Evolutionary conservation across 1,140 invertebrate species (phyloP), one percentile per base, ranked within the genome.

Genomic region (Lasioglossum albipes): DNA sequence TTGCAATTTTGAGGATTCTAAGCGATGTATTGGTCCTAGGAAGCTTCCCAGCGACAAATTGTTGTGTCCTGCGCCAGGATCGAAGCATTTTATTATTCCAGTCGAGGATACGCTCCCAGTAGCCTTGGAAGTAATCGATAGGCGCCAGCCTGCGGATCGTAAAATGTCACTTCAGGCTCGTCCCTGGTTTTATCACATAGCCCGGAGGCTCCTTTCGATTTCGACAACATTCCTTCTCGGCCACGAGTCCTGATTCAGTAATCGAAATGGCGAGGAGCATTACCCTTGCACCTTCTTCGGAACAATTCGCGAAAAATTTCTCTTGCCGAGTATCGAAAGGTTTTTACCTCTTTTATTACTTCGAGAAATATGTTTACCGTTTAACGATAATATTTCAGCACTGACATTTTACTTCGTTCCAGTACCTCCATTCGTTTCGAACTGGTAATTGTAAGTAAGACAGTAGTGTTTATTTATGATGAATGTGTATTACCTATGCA

Each of bases 151-250:
- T 68, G 70, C 49, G 45, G 27, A 6, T 69, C 61, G 72, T 69
- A 52, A 75, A 83, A 83, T 83, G 81, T 71, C 77, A 74, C 36
- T 73, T 36, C 31, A 36, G 54, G 41, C n/a, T 65, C 42, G 22
- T 61, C 13, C 36, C 41, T 3, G 41, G 12, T 31, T 4, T 16
- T 16, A 27, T 3, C 16, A 1, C 16, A 13, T 52, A 7, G 61
- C 31, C 61, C 18, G 70, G 0, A 10, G 61, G 52, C 54, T 10
- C 52, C 72, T 83, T 81, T 83, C 78, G 68, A 81, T 83, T 81
- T 83, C 68, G 72, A 83, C 72, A 31, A 42, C 82, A 83, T 80
- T 83, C 82, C 72, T 69, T 66, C 45, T 41, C 31, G 41, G 59
- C 10, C 68, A 13, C 61, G 22, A 74, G 70, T 9, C 42, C 41